Evolutionary conservation across 2,113 vertebrate species (phyloP), one percentile per base, ranked within the genome.

Genomic region (Helogale parvula): DNA sequence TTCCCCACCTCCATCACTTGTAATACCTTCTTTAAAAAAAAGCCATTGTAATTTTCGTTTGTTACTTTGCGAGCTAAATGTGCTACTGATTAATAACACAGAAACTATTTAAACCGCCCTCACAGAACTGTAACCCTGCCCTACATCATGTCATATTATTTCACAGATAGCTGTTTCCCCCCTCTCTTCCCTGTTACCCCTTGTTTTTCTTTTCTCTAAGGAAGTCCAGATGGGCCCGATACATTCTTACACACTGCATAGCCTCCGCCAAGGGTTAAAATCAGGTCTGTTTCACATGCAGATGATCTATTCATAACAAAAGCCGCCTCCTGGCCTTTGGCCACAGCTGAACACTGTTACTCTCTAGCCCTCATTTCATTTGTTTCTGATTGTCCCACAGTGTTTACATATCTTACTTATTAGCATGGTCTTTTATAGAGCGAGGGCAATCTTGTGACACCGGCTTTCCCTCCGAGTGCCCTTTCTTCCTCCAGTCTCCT

Each of bases 371-470:
- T 98, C 79, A 12, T 98, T 98, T 98, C 98, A 96, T 98, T 99
- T 98, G 98, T 98, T 98, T 98, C 98, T 98, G 98, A 98, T 98
- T 98, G 97, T 96, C 98, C 96, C 97, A 54, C 98, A 97, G 95
- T 98, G 98, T 99, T 99, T 99, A 98, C 98, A 98, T 99, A 99
- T 98, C 97, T 99, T 95, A 94, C 95, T 81, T 98, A 98, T 98
- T 98, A 98, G 97, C 84, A 3, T 96, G 98, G 92, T 97, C 97
- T 98, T 98, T 97, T 97, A 94, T 97, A 74, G 97, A 97, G 96
- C 92, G 95, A 98, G 97, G 98, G 98, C 98, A 98, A 97, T 95
- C 96, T 82, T 57, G 71, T 95, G 92, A 90, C 92, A 94, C 23
- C 93, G 89, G 76, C 88, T 96, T 97, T 90, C 86, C 60, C 52